These are phyloP conservation scores for Manis crassicaudata DNA, from an alignment of 2,797 vertebrate species.

Conservation along the genomic window DNA sequence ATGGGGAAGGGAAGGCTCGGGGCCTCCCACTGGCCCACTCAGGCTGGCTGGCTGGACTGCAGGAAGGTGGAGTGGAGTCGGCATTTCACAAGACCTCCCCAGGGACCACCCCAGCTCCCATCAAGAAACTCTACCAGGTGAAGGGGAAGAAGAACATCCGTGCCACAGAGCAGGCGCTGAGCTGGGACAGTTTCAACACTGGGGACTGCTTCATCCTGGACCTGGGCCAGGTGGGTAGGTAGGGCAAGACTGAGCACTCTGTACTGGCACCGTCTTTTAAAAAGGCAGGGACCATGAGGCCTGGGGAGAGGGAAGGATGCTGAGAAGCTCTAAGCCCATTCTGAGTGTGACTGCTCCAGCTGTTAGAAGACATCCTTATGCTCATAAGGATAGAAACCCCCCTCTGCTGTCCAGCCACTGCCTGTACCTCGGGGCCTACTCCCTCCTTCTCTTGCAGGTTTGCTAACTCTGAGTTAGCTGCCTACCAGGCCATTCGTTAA, in stretches of 20 bases:
- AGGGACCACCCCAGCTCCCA: conserved; percentile 70
- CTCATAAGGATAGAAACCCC: not conserved
- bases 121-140: conserved; percentile 91
- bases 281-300: not conserved
- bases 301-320: not conserved
- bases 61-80: conserved; percentile 94
- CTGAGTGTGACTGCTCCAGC: not conserved
- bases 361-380: not conserved
- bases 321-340: not conserved
- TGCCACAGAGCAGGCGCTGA: conserved; percentile 89
- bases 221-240: conserved; percentile 84
- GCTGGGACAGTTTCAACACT: conserved; percentile 94
- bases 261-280: accelerated
- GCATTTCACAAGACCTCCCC: conserved; percentile 87
- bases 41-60: not conserved
- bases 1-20: accelerated
- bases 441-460: not conserved
- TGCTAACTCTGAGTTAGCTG: not conserved
- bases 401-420: not conserved
- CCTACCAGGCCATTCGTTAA: not conserved
- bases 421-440: not conserved
- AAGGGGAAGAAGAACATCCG: conserved; percentile 94
- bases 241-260: not conserved
- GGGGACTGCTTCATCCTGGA: conserved; percentile 96
- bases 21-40: not conserved